Evolutionary conservation across 2,888 invertebrate species (phyloP), one percentile per base, ranked within the genome.

Genomic region (Dorcus parallelipipedus): DNA sequence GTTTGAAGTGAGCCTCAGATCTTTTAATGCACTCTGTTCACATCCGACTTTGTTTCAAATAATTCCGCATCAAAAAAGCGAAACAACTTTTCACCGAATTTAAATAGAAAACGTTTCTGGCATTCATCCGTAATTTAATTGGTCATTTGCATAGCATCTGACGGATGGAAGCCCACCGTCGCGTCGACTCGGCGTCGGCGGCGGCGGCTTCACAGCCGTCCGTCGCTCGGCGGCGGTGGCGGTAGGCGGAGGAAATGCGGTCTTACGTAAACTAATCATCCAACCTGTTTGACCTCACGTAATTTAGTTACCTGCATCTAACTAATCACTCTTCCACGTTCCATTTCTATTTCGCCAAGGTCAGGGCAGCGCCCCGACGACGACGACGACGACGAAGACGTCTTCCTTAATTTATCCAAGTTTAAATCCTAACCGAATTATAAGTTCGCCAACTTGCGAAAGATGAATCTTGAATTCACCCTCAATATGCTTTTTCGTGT

Each of bases 231-330:
- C 40, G 26, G n/a, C 54, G 48, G 56, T 26, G 56, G 59, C 57
- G 56, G 59, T 49, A 56, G 62, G 54, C 64, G 60, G 67, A 73
- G 72, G 74, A 72, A 73, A 69, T 75, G 76, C 74, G 75, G 75
- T 75, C 73, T 72, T 69, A 72, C 69, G 69, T 75, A 77, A 76
- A 75, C 76, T 76, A 77, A 77, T 76, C 76, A 74, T 69, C 71
- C 71, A 73, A 76, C 76, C 76, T 77, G 75, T 76, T 77, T 76
- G 76, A 78, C 78, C 78, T 76, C 75, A 73, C 66, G 69, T 76
- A 77, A 77, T 77, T 74, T 71, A 67, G 70, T 76, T 76, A 76
- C 75, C 74, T 75, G 74, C 71, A 68, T 67, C 67, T 67, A 66
- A 60, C 63, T 69, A 68, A 67, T 68, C 63, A 64, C 52, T 56